Evolutionary conservation across 2,888 invertebrate genomes (phyloP), one percentile per base, ranked within the genome.

Genomic region (Cosmia trapezina): DNA sequence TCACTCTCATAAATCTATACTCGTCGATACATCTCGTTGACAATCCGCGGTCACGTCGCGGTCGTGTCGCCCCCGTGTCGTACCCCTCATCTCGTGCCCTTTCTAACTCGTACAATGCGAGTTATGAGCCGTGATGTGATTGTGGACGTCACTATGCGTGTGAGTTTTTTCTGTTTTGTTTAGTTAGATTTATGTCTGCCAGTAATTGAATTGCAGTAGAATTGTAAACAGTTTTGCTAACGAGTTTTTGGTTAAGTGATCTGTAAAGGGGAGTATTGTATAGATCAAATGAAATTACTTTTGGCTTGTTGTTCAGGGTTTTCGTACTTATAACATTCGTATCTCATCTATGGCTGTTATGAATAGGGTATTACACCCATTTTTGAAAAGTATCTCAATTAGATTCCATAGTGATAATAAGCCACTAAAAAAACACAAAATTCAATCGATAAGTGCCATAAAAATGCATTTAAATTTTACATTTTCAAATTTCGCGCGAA

Each of bases 21-120:
- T 81, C 81, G 76, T 82, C 86, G 83, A 86, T 86, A 85, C 86
- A 82, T 85, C 72, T 78, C 81, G 80, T 65, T 79, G 80, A 75
- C 74, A 84, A 78, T 77, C 71, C 76, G 77, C 73, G 86, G 86
- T 82, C 83, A 70, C 71, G 73, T 81, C 78, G 77, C 67, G 86
- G 82, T 80, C 76, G 73, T 68, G 67, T 70, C 70, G 70, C 62
- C 71, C 76, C 71, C 76, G 72, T 73, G 57, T 78, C 73, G 75
- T 69, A 73, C 76, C 77, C 66, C 70, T 66, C 53, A 22, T 78
- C 47, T 63, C 63, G 49, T 63, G 14, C 73, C 66, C 66, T 45
- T 51, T 61, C 41, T 63, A 53, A 61, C 68, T 73, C 66, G 47
- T 43, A 83, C 83, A 86, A 88, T 76, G 78, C 75, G 83, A 69